Evolutionary conservation across 2,888 invertebrate species (phyloP), one percentile per base, ranked within the genome.

Genomic region (Eustalomyia histrio): DNA sequence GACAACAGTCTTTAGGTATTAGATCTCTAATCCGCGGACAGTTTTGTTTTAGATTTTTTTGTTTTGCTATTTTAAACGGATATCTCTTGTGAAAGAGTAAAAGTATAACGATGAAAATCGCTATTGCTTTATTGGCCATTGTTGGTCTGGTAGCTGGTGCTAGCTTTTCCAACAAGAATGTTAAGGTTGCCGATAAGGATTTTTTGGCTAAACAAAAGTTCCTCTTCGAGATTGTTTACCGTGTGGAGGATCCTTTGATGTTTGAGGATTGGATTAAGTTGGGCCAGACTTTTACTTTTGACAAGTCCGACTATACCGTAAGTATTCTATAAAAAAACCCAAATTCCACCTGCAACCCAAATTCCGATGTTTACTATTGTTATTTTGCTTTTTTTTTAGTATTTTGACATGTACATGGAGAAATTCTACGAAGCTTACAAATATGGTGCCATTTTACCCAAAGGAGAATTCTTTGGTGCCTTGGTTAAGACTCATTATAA

Each of bases 401-500:
- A 72, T 4, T 88, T 71, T 72, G 87, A 88, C 63, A 18, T 47
- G 21, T 69, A 84, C 7, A 85, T 86, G 86, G 72, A 61, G n/a
- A 65, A 84, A n/a, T 86, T 85, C 83, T 84, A 80, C 21, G 71
- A 82, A 17, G 60, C 78, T n/a, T 84, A 81, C 61, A 83, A 84
- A 65, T 58, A 83, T 18, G 84, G 91, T 68, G 92, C 91, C 52
- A 87, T 91, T 69, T 89, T 93, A 61, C 92, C 92, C 12, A 90
- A 91, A 75, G 92, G 92, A 67, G 91, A 92, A 76, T 90, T 92
- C 29, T 93, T 92, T 90, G 92, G 92, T 16, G 88, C 91, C 67
- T 90, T 91, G 82, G 80, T 68, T 47, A 88, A 91, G 71, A 88
- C 90, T 7, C 92, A 93, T 65, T 88, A 91, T 60, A 89, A 92